phyloP scores from a whole-genome alignment of 1,140 invertebrate genomes.

The Gonatopus flavifemur region DNA sequence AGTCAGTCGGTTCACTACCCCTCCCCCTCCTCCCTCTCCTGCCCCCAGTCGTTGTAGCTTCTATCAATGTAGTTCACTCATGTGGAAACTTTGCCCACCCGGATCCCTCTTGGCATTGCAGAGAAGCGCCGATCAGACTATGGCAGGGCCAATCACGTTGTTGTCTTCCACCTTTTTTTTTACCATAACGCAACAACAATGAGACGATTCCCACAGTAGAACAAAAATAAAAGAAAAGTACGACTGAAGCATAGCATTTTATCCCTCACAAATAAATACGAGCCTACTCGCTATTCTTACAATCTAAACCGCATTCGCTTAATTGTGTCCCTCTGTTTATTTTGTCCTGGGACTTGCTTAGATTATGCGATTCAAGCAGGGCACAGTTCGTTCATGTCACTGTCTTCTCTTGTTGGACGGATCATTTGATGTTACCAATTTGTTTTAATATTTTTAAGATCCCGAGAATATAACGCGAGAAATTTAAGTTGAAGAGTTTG shows the following conservation, averaged over 20 bases:
- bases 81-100: constrained; percentile 53
- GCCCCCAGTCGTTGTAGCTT: too few species aligned
- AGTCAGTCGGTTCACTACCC: too few species aligned
- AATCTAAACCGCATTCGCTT: constrained; percentile 51
- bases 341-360: constrained; percentile 47
- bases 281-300: constrained; percentile 9
- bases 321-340: constrained; percentile 55
- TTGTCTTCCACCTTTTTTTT: constrained; percentile 55
- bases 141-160: constrained; percentile 46
- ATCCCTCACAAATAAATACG: background rate
- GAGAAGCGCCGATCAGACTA: too few species aligned
- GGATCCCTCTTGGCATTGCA: constrained; percentile 51
- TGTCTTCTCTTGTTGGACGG: too few species aligned
- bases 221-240: too few species aligned
- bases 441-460: too few species aligned
- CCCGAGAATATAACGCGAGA: too few species aligned
- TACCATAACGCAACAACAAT: constrained; percentile 44
- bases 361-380: constrained; percentile 32
- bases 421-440: too few species aligned
- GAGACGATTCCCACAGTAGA: too few species aligned
- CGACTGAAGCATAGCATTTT: background rate
- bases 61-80: constrained; percentile 56
- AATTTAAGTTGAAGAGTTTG: too few species aligned
- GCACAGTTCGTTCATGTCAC: too few species aligned
- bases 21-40: too few species aligned